Conservation (phyloP, 2,888 invertebrate genomes). For the Caenorhabditis zanzibari region DNA sequence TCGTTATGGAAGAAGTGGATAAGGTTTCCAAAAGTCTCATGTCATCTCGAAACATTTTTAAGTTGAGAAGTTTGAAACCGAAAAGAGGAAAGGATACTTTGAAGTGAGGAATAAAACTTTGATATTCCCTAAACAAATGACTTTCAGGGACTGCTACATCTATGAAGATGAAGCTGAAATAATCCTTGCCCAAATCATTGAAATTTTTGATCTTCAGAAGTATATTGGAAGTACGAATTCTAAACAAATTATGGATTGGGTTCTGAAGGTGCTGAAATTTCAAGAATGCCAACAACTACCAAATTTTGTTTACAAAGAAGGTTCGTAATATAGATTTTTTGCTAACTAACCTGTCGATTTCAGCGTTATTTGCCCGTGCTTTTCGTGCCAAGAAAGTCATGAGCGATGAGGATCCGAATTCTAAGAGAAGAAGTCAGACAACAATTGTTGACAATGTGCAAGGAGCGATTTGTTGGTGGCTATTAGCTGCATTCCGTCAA, state of each 20-base stretch:
- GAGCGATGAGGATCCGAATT: background rate
- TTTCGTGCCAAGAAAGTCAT: conserved; percentile 29
- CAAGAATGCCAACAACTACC: background rate
- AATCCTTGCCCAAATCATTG: background rate
- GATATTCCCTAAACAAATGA: background rate
- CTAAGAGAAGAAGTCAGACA: conserved; percentile 19
- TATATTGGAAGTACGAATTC: conserved; percentile 24
- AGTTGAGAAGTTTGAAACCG: conserved; percentile 20
- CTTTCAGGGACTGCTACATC: conserved; percentile 17
- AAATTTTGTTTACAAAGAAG: conserved; percentile 28
- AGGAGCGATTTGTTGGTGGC: conserved; percentile 23
- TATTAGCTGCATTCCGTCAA: conserved; percentile 11
- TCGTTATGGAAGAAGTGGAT: conserved; percentile 24
- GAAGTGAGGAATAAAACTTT: conserved; percentile 1
- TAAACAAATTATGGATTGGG: conserved; percentile 2
- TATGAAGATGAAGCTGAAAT: background rate
- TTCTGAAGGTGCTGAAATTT: background rate
- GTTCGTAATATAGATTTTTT: background rate
- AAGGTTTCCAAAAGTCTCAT: conserved; percentile 24
- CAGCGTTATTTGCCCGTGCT: conserved; percentile 27
- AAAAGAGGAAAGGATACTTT: conserved; percentile 14
- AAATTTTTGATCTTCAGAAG: conserved; percentile 5
- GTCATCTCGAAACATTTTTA: conserved; percentile 26
- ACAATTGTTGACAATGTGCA: conserved; percentile 23
- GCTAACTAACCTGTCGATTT: background rate